Conservation (phyloP, 2,113 vertebrate species). For the Halcyon malimbica region DNA sequence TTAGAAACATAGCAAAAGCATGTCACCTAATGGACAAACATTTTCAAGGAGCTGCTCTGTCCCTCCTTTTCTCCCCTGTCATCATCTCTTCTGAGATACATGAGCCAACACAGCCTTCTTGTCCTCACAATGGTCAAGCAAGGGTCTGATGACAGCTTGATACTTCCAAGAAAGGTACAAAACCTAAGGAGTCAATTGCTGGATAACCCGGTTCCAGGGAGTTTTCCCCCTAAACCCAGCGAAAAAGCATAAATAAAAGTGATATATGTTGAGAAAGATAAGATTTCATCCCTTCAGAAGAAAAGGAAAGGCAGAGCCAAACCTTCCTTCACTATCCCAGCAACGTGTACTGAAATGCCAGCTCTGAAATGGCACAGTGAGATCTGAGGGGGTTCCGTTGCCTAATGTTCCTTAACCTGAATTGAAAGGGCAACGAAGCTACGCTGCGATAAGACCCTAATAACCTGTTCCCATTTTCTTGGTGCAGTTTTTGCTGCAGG, state of each 20-base stretch:
- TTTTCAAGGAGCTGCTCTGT: background rate
- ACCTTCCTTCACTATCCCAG: background rate
- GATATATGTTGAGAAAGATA: background rate
- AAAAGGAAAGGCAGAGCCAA: background rate
- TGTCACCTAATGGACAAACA: slow-evolving; percentile 52
- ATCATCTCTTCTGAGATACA: background rate
- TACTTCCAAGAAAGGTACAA: background rate
- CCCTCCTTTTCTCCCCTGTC: background rate
- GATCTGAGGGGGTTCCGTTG: background rate
- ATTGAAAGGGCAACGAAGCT: background rate
- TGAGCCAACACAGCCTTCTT: background rate
- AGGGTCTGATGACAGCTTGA: background rate
- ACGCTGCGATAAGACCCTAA: background rate
- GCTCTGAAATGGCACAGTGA: background rate
- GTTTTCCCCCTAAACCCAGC: background rate
- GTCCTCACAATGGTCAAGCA: background rate
- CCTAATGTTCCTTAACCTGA: background rate
- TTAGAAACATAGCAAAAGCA: slow-evolving; percentile 5
- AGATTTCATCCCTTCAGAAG: background rate
- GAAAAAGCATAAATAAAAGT: background rate
- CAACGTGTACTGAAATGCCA: background rate
- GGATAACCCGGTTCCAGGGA: background rate
- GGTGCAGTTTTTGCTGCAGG: slow-evolving; percentile 2
- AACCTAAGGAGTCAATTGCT: background rate
- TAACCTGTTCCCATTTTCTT: background rate